Base-by-base conservation (phyloP, 2,113 vertebrate species). In the Solenodon paradoxus region DNA sequence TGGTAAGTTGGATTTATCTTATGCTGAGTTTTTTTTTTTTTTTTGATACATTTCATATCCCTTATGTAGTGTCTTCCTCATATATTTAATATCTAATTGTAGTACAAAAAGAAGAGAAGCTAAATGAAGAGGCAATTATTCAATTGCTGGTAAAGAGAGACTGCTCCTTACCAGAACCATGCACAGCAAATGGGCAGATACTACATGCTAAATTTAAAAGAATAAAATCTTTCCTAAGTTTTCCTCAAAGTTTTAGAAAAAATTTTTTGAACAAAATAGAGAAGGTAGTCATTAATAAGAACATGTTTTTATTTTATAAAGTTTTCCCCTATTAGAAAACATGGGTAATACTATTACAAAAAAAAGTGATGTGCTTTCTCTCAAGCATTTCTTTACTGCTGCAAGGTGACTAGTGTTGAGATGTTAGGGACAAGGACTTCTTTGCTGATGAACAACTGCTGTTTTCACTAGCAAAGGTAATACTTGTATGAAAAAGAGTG, bases 391-490 rank as follows among this genome's bases (percentile, higher is more conserved):
- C 19, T 24, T 89, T 90, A 57, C 47, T 90, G 2, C 1, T 95
- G 57, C 64, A 66, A 80, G 95, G 71, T 63, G 57, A 86, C 96
- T 82, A 92, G 32, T 26, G 94, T 88, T 88, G 77, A 24, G 57
- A 95, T 96, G 85, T 97, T 93, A 96, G 40, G 72, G 83, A 69
- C 92, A 97, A 97, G 85, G 80, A 96, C 75, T 95, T 82, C 64
- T 80, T 95, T 95, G 88, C 57, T 17, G 87, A 97, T 94, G 74
- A 97, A 92, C 94, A 95, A 97, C 98, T 98, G 98, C 72, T 96
- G 61, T 79, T 95, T 97, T 98, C 92, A 93, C 59, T 82, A 96
- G 57, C 92, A 80, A 92, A 96, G 86, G 95, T 90, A 97, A 97
- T 97, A 97, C 98, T 97, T 97, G 93, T 80, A 87, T 49, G 75